These are phyloP conservation scores for Globodera rostochiensis DNA, from an alignment of 1,140 invertebrate species.

Conservation along the genomic window DNA sequence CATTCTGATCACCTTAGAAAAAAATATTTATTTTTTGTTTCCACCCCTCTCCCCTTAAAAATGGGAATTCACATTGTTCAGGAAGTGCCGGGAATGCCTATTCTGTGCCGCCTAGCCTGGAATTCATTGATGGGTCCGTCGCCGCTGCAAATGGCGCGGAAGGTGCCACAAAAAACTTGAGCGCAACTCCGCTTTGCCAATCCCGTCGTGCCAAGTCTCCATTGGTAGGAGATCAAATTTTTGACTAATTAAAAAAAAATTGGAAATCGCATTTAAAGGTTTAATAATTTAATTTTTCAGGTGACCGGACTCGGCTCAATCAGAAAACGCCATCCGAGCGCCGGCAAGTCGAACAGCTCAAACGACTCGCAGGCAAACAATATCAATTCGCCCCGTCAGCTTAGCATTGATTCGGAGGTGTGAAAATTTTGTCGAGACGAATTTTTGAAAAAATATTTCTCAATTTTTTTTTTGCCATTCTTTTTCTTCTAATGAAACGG, in stretches of 20 bases:
- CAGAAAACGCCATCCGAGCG: background rate
- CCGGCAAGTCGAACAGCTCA: background rate
- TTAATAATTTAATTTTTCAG: conserved; percentile 12
- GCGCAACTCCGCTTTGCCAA: conserved; percentile 15
- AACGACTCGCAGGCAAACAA: background rate
- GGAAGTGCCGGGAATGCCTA: conserved; percentile 4
- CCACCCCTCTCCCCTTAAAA: no score
- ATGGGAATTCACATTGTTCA: background rate
- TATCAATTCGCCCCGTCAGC: background rate
- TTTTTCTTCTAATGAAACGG: no score
- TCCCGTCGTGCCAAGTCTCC: conserved; percentile 24
- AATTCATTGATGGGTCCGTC: background rate
- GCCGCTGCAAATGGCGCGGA: background rate
- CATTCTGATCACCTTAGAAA: no score
- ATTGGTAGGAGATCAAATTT: background rate
- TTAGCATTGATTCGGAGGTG: background rate
- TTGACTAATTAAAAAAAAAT: no score
- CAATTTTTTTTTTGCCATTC: no score
- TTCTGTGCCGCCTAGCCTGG: background rate
- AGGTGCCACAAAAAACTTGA: background rate
- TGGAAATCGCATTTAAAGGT: background rate
- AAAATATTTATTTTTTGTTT: no score
- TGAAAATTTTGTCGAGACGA: background rate
- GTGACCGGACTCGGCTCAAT: conserved; percentile 10
- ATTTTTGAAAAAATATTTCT: no score